A percentile compares a stretch with the other conserved stretches of the same genome.
These are phyloP conservation scores for Eulimnadia texana DNA, from an alignment of 1,140 invertebrate genomes.

Conservation along the genomic window DNA sequence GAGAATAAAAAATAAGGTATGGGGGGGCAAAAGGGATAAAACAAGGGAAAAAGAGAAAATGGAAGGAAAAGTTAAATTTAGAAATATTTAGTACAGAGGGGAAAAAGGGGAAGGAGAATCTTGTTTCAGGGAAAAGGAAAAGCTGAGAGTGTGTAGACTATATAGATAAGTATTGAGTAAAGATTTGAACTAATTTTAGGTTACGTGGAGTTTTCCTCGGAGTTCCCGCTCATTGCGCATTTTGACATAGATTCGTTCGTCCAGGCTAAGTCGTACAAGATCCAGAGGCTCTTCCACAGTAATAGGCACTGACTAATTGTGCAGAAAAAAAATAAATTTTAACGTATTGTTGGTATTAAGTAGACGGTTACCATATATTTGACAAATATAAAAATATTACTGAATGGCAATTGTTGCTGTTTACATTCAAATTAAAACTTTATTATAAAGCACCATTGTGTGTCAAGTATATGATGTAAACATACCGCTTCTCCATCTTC, in stretches of 20 bases:
- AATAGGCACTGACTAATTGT: constrained; percentile 50
- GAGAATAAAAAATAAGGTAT: constrained; percentile 15
- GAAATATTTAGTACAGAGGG: no score
- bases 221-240: constrained; percentile 96
- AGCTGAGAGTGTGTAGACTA: not conserved
- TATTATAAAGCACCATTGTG: not conserved
- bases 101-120: not conserved
- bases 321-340: not conserved
- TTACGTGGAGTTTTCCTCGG: constrained; percentile 81
- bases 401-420: not conserved
- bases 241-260: constrained; percentile 97
- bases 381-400: no score
- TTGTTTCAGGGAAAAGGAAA: no score
- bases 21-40: no score
- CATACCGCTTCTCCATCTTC: not conserved
- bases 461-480: not conserved
- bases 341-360: not conserved
- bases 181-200: constrained; percentile 24
- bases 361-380: not conserved
- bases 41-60: no score
- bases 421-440: not conserved
- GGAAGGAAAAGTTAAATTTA: no score
- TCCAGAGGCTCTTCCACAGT: constrained; percentile 95
- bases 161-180: not conserved
- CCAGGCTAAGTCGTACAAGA: constrained; percentile 84